phyloP scores from a whole-genome alignment of 2,113 vertebrate species.

The Rhinoderma darwinii region DNA sequence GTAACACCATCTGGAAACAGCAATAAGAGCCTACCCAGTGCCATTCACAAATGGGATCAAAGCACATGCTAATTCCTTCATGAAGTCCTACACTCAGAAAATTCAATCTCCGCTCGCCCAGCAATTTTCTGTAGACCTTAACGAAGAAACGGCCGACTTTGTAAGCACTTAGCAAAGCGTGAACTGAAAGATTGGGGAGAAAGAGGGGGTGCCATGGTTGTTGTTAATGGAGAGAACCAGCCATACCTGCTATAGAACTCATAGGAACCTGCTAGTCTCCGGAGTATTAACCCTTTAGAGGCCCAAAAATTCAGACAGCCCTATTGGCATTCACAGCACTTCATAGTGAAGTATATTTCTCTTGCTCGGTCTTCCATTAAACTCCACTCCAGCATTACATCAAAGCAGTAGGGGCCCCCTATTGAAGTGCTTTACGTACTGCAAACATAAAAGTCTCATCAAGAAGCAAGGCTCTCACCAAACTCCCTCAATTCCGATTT shows the following conservation, averaged over 20 bases:
- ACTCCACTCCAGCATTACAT: constrained; percentile 83
- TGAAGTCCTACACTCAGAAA: constrained; percentile 86
- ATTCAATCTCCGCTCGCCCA: constrained; percentile 82
- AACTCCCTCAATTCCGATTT: background rate
- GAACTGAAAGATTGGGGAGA: constrained; percentile 71
- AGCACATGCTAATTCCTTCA: constrained; percentile 83
- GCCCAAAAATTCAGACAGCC: constrained; percentile 8
- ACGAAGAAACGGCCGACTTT: constrained; percentile 77
- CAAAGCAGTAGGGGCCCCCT: constrained; percentile 94
- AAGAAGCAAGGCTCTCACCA: constrained; percentile 52
- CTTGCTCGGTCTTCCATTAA: constrained; percentile 77
- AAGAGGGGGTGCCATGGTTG: constrained; percentile 63
- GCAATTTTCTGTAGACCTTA: constrained; percentile 82
- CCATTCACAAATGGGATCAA: constrained; percentile 91
- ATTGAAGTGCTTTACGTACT: constrained; percentile 91
- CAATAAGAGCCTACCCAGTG: constrained; percentile 89
- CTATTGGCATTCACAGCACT: constrained; percentile 48
- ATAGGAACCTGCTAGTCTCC: constrained; percentile 17
- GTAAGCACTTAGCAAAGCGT: constrained; percentile 73
- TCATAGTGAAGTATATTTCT: constrained; percentile 53
- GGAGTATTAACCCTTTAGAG: background rate
- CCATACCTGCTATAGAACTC: constrained; percentile 36
- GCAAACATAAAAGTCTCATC: constrained; percentile 79
- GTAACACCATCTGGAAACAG: constrained; percentile 98
- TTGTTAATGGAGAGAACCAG: constrained; percentile 47